Percentiles rank a stretch among this genome's conserved stretches.
These are phyloP conservation scores for Scaptomyza flava DNA, from an alignment of 2,888 invertebrate genomes.

Conservation along the genomic window DNA sequence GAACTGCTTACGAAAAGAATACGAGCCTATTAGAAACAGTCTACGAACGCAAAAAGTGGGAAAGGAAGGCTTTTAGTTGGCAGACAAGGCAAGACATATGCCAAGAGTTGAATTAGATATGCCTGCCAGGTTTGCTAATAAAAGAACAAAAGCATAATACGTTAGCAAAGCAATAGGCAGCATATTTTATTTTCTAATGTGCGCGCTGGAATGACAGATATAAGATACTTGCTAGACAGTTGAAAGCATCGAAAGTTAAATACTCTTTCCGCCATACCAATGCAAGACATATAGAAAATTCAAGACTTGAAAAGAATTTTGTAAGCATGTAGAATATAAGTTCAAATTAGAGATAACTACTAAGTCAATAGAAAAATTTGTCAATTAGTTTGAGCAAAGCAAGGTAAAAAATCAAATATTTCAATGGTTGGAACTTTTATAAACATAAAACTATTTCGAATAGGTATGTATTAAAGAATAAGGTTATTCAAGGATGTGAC, in stretches of 20 bases:
- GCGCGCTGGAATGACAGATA: slow-evolving; percentile 56
- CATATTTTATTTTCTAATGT: slow-evolving; percentile 74
- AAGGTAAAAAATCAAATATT: too few relatives aligned
- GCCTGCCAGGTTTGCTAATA: slow-evolving; percentile 40
- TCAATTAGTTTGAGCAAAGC: too few relatives aligned
- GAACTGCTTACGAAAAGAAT: slow-evolving; percentile 71
- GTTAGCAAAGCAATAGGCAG: slow-evolving; percentile 46
- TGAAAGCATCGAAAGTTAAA: neutral
- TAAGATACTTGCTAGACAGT: slow-evolving; percentile 25
- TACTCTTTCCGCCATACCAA: slow-evolving; percentile 18
- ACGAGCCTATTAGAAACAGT: slow-evolving; percentile 72
- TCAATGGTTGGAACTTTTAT: too few relatives aligned
- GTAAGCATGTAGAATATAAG: neutral
- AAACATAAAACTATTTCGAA: too few relatives aligned
- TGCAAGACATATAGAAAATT: too few relatives aligned
- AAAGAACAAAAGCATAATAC: slow-evolving; percentile 56
- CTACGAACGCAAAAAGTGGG: slow-evolving; percentile 16
- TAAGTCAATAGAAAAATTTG: too few relatives aligned
- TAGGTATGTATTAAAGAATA: too few relatives aligned
- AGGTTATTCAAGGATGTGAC: too few relatives aligned
- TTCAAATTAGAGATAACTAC: neutral
- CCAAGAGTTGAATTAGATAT: slow-evolving; percentile 57
- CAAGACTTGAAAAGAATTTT: neutral
- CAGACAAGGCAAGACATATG: slow-evolving; percentile 29
- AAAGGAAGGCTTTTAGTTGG: slow-evolving; percentile 30